These are phyloP conservation scores for Drosophila truncata DNA, from an alignment of 1,140 invertebrate species.

Conservation along the genomic window DNA sequence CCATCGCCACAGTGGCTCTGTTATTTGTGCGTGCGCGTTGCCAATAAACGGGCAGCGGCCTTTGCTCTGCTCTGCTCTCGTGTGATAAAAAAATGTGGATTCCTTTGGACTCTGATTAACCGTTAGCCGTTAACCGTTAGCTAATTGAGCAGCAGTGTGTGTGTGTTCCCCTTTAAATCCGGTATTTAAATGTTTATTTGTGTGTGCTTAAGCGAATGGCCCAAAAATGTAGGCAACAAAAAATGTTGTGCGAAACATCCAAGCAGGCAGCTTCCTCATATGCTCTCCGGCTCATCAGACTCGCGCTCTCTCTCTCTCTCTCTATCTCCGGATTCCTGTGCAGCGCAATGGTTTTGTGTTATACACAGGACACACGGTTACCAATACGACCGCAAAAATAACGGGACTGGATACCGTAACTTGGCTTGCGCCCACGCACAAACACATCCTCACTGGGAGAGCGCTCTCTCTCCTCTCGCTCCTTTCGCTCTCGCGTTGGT, in stretches of 20 bases:
- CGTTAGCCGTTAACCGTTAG: constrained; percentile 4
- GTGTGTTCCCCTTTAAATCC: constrained; percentile 5
- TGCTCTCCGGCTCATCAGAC: constrained; percentile 3
- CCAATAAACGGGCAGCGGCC: constrained; percentile 77
- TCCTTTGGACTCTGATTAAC: constrained; percentile 25
- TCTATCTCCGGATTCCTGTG: constrained; percentile 57
- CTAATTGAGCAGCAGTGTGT: constrained; percentile 21
- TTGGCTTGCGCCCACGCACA: constrained; percentile 72
- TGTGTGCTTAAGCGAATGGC: constrained; percentile 10
- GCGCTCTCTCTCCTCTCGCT: constrained; percentile 16
- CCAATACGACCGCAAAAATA: constrained; percentile 23
- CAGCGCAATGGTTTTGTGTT: constrained; percentile 71
- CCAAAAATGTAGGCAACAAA: constrained; percentile 61
- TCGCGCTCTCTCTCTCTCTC: constrained; percentile 1
- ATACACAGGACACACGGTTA: constrained; percentile 68
- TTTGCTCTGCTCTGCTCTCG: constrained; percentile 57
- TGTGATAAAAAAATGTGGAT: constrained; percentile 65
- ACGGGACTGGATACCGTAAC: constrained; percentile 38
- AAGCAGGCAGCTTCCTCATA: constrained; percentile 30
- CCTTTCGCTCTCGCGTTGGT: constrained; percentile 10
- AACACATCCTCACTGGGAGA: constrained; percentile 26
- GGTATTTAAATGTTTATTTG: constrained; percentile 7
- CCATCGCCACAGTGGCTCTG: constrained; percentile 43
- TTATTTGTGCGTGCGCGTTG: constrained; percentile 81
- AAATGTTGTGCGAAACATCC: constrained; percentile 24